These are phyloP conservation scores for Fukomys damarensis DNA, from an alignment of 2,113 vertebrate genomes.

Conservation along the genomic window DNA sequence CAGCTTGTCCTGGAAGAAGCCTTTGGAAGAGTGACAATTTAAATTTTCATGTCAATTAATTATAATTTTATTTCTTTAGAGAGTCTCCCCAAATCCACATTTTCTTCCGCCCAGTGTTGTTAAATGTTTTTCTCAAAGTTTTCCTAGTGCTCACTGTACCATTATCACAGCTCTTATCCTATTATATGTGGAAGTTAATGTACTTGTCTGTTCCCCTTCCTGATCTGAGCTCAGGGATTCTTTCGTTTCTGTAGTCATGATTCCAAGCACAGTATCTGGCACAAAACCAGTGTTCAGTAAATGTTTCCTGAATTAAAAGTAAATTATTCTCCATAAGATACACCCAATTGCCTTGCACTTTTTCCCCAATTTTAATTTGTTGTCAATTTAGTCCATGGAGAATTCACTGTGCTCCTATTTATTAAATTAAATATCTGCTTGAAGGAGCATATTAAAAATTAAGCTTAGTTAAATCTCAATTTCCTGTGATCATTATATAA, in stretches of 20 bases:
- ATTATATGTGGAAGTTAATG: not conserved
- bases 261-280: not conserved
- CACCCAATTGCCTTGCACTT: slow-evolving; percentile 42
- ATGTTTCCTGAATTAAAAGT: slow-evolving; percentile 57
- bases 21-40: not conserved
- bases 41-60: slow-evolving; percentile 4
- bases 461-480: slow-evolving; percentile 79
- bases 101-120: not conserved
- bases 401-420: slow-evolving; percentile 69
- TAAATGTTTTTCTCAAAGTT: not conserved
- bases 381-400: slow-evolving; percentile 63
- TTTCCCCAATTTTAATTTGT: slow-evolving; percentile 68
- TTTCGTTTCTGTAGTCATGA: not conserved
- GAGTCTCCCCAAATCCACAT: not conserved
- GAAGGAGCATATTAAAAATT: slow-evolving; percentile 79
- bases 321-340: slow-evolving; percentile 62
- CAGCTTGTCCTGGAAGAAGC: not conserved
- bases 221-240: not conserved
- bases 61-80: not conserved
- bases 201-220: not conserved
- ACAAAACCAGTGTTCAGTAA: slow-evolving; percentile 12
- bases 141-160: too few species aligned
- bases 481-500: slow-evolving; percentile 74
- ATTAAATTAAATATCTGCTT: slow-evolving; percentile 79
- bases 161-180: not conserved